phyloP scores from a whole-genome alignment of 1,140 invertebrate species.

The Cotesia chilonis region DNA sequence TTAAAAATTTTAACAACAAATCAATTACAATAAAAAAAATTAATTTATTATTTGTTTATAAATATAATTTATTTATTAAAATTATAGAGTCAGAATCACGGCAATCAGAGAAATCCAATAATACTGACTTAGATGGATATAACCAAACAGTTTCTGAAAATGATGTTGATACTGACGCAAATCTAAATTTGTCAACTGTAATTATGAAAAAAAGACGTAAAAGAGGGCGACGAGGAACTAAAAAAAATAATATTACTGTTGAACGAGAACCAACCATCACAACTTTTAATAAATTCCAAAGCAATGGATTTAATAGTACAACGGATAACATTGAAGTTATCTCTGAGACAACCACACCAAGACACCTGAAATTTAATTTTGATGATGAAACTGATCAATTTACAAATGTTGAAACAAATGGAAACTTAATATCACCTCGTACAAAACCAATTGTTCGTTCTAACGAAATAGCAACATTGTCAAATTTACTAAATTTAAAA shows the following conservation, averaged over 20 bases:
- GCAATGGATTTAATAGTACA: constrained; percentile 47
- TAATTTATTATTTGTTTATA: too few species aligned
- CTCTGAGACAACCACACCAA: constrained; percentile 16
- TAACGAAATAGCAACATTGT: constrained; percentile 25
- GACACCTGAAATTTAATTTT: constrained; percentile 27
- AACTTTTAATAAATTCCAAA: constrained; percentile 44
- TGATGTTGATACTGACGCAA: constrained; percentile 31
- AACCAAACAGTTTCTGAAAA: neutral
- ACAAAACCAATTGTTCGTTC: constrained; percentile 20
- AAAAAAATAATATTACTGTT: constrained; percentile 33
- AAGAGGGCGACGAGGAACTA: constrained; percentile 38
- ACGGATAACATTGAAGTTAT: constrained; percentile 5
- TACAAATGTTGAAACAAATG: neutral
- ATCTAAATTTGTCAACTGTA: neutral
- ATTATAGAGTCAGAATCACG: constrained; percentile 11
- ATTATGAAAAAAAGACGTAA: constrained; percentile 41
- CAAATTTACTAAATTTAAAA: constrained; percentile 46
- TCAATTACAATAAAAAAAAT: too few species aligned
- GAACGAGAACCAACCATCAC: neutral
- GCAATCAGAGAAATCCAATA: constrained; percentile 31
- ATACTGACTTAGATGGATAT: neutral
- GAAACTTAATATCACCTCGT: neutral
- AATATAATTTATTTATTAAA: too few species aligned
- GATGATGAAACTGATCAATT: constrained; percentile 16
- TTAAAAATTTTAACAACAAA: too few species aligned